Conservation (phyloP, 2,113 vertebrate genomes). For the Pluvianellus socialis region DNA sequence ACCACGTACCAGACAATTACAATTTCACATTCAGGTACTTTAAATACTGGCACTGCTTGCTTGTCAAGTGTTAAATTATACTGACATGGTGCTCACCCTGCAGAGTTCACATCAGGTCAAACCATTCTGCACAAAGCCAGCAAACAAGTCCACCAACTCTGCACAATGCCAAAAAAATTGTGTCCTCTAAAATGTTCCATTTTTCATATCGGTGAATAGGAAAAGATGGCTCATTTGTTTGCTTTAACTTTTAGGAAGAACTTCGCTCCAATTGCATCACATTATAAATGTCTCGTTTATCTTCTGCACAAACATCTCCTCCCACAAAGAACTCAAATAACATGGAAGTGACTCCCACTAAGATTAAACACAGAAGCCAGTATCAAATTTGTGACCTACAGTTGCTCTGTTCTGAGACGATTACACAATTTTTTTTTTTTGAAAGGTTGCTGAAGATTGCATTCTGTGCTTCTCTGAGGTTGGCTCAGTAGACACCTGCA, state of each 20-base stretch:
- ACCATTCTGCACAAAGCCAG: background rate
- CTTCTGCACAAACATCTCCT: slow-evolving; percentile 47
- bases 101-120: background rate
- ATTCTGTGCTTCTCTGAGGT: background rate
- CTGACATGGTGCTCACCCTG: background rate
- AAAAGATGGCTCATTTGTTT: slow-evolving; percentile 30
- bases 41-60: background rate
- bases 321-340: slow-evolving; percentile 16
- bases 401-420: background rate
- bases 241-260: slow-evolving; percentile 15
- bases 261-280: slow-evolving; percentile 30
- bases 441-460: background rate
- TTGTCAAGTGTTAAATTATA: background rate
- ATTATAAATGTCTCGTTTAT: slow-evolving; percentile 23
- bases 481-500: background rate
- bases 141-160: background rate
- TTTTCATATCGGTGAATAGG: background rate
- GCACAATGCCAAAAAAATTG: background rate
- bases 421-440: background rate
- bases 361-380: slow-evolving; percentile 23
- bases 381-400: background rate
- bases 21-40: background rate
- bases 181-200: background rate
- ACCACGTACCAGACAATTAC: background rate
- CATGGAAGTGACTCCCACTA: background rate